Base-by-base conservation (phyloP, 2,113 vertebrate species). In the Pterocles gutturalis region DNA sequence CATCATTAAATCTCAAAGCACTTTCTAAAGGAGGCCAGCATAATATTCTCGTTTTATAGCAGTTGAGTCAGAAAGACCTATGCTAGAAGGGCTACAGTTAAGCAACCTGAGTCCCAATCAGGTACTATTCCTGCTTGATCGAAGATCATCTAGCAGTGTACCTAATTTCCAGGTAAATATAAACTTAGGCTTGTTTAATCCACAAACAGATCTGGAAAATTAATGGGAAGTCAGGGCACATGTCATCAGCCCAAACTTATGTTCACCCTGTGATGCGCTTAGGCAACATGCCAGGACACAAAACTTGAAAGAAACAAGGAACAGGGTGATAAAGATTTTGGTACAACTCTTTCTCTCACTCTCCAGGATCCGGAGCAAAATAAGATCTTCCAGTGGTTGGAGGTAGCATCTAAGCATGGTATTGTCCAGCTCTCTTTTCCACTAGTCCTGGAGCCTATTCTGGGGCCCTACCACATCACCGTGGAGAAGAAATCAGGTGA, bases 371-470 rank as follows among this genome's bases (percentile, higher is more conserved):
- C 98, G 14, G 73, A 98, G 38, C 58, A 24, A 83, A 98, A 98
- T 41, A 91, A 89, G 48, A 97, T 98, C 80, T 96, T 97, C 71
- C 98, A 98, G 36, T 98, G 98, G 98, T 9, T 96, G 81, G 91
- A 98, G 2, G 96, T 98, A 72, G 8, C 90, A 41, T 87, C 97
- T 9, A 65, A 90, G 8, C 48, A 72, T 16, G 97, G 98, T 46
- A 98, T 98, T 11, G 88, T 87, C n/a, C 95, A 98, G 41, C 85
- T 98, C 8, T 97, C 97, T 22, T 98, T 98, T 73, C 90, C 54
- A 38, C 28, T 98, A 64, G 95, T 84, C 51, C 26, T 53, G 4
- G 98, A 98, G 26, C 97, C 98, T 60, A 90, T 94, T 38, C 53
- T 98, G 31, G 98, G 98, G 16, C 83, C 86, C 70, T 98, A 98